A percentile compares a stretch with the other conserved stretches of the same genome.
Conservation (phyloP, 2,888 invertebrate genomes). For the Tiliacea citrago region DNA sequence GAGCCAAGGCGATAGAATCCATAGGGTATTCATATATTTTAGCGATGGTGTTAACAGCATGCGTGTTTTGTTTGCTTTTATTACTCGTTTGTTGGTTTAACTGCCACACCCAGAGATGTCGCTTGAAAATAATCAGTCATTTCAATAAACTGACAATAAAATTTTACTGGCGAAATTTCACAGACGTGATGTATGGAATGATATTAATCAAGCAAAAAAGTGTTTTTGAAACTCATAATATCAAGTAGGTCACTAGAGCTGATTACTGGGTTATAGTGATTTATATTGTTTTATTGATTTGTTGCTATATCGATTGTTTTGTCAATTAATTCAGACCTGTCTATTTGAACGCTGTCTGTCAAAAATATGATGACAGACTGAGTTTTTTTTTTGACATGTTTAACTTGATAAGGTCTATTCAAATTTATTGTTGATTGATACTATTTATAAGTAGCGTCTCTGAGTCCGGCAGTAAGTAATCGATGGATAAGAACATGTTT, state of each 20-base stretch:
- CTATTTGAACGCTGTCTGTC: neutral
- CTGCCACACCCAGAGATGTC: neutral
- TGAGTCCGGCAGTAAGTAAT: neutral
- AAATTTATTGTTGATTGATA: neutral
- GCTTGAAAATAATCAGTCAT: neutral
- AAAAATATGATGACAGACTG: neutral
- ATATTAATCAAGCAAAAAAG: neutral
- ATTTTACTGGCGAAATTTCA: neutral
- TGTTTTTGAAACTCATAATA: too few relatives aligned
- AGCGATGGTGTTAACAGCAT: constrained; percentile 65
- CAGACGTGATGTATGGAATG: neutral
- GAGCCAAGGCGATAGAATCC: constrained; percentile 90
- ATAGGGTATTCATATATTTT: constrained; percentile 88
- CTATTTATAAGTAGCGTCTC: neutral
- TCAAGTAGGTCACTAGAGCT: too few relatives aligned
- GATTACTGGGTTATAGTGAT: neutral
- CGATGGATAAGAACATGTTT: constrained; percentile 24
- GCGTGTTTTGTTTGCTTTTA: constrained; percentile 44
- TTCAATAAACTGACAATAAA: neutral
- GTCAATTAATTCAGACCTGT: too few relatives aligned
- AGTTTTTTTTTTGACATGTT: too few relatives aligned
- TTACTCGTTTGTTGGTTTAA: constrained; percentile 19
- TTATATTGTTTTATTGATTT: neutral
- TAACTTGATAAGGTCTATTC: too few relatives aligned
- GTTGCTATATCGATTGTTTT: neutral